phyloP scores from a whole-genome alignment of 2,888 invertebrate species.

The Latrodectus elegans region DNA sequence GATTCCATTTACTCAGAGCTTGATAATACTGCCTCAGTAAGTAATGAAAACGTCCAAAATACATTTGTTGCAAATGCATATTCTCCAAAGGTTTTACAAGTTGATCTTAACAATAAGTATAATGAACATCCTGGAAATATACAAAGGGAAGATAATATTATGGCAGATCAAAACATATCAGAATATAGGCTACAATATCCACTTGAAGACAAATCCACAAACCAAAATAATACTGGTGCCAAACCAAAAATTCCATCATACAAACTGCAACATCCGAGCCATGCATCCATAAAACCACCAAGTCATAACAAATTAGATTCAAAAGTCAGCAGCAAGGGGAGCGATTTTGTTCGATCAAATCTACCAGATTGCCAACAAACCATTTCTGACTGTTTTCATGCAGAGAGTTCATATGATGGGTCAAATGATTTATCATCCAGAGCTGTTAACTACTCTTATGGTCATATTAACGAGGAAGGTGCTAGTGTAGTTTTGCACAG shows the following conservation, averaged over 20 bases:
- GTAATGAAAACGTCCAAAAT: background rate
- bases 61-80: background rate
- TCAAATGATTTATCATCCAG: background rate
- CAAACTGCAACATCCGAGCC: background rate
- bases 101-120: background rate
- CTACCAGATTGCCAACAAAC: background rate
- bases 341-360: background rate
- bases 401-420: background rate
- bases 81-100: background rate
- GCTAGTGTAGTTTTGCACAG: slow-evolving; percentile 79
- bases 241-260: slow-evolving; percentile 1
- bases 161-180: background rate
- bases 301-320: background rate
- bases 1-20: background rate
- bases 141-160: background rate
- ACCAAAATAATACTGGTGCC: background rate
- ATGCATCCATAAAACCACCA: background rate
- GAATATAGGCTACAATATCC: background rate
- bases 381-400: background rate
- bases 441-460: slow-evolving; percentile 36
- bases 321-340: background rate
- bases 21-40: background rate
- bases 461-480: slow-evolving; percentile 31
- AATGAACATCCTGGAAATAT: background rate
- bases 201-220: background rate